These are phyloP conservation scores for Magallana nippona DNA, from an alignment of 2,888 invertebrate genomes.

Conservation along the genomic window DNA sequence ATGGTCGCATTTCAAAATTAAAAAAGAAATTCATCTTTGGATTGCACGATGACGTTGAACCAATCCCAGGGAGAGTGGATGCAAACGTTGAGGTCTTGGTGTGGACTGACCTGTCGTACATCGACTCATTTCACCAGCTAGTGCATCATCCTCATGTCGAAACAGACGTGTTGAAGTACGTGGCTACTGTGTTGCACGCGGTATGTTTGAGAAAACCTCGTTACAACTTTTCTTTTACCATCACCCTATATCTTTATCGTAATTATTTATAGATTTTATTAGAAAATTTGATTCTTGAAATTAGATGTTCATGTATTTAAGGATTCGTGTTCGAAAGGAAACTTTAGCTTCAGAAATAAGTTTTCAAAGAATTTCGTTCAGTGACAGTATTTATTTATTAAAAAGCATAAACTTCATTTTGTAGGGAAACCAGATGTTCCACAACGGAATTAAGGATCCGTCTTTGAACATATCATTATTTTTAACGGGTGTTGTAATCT, in stretches of 20 bases:
- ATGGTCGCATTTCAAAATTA: not conserved
- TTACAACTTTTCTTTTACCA: too few relatives aligned
- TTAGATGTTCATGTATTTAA: not conserved
- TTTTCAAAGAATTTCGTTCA: not conserved
- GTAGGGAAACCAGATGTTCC: slow-evolving; percentile 45
- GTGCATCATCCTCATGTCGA: slow-evolving; percentile 44
- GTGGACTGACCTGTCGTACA: slow-evolving; percentile 54
- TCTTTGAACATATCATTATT: slow-evolving; percentile 49
- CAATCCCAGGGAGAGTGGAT: slow-evolving; percentile 58
- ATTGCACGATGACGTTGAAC: slow-evolving; percentile 39
- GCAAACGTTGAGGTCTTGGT: slow-evolving; percentile 53
- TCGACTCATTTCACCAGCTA: slow-evolving; percentile 43
- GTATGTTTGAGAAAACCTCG: slow-evolving; percentile 42
- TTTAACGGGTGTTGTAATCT: slow-evolving; percentile 51
- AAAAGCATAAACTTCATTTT: not conserved
- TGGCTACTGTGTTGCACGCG: slow-evolving; percentile 49
- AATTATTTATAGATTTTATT: too few relatives aligned
- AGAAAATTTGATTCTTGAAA: not conserved
- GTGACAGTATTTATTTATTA: too few relatives aligned
- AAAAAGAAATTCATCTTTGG: slow-evolving; percentile 20
- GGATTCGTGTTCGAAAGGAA: not conserved
- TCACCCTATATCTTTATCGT: too few relatives aligned
- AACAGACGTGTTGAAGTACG: slow-evolving; percentile 51
- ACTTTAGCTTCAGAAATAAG: too few relatives aligned
- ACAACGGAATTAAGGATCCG: slow-evolving; percentile 46